These are phyloP conservation scores for Odontamblyopus rebecca DNA, from an alignment of 2,797 vertebrate species.

Conservation along the genomic window DNA sequence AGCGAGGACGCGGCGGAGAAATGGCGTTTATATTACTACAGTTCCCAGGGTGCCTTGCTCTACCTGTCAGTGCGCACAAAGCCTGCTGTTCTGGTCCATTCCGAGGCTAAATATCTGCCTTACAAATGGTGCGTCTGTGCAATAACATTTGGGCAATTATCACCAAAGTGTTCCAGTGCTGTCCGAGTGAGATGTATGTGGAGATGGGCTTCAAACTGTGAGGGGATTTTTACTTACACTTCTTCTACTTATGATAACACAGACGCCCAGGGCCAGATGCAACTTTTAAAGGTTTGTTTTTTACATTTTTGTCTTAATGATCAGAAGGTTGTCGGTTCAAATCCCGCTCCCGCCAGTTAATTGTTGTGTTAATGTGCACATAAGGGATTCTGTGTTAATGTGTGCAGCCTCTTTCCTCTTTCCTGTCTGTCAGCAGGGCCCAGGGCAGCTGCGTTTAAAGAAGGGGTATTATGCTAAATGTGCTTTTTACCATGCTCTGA, in stretches of 20 bases:
- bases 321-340: not conserved
- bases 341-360: not conserved
- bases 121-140: conserved; percentile 63
- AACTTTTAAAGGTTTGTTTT: conserved; percentile 50
- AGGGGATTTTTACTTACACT: conserved; percentile 71
- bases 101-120: conserved; percentile 74
- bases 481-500: no score
- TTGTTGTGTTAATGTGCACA: no score
- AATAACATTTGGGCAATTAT: conserved; percentile 70
- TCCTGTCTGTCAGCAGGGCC: no score
- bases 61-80: conserved; percentile 83
- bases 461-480: no score
- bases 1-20: conserved; percentile 83
- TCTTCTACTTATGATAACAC: conserved; percentile 50
- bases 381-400: no score
- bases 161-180: conserved; percentile 56
- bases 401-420: no score
- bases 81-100: conserved; percentile 74
- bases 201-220: conserved; percentile 51
- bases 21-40: conserved; percentile 91
- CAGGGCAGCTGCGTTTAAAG: no score
- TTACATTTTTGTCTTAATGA: not conserved
- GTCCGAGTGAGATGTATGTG: conserved; percentile 58
- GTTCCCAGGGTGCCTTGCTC: conserved; percentile 90
- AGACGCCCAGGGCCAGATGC: not conserved